Evolutionary conservation across 2,113 vertebrate genomes (phyloP), one percentile per base, ranked within the genome.

Genomic region (Cheirogaleus medius): DNA sequence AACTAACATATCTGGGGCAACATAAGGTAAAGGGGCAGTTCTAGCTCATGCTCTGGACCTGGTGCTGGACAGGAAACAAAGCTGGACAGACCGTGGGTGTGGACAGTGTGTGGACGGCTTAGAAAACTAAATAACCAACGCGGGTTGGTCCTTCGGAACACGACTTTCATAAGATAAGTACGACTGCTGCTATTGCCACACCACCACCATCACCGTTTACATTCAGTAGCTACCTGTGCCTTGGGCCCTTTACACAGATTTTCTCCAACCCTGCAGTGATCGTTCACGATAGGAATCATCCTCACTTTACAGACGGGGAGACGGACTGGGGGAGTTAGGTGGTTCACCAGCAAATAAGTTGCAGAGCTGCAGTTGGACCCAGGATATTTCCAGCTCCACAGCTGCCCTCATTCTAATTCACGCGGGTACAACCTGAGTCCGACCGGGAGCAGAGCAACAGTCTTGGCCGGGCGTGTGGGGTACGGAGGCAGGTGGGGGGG

Each of bases 391-490:
- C 42, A 54, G 15, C 7, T 37, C 8, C 25, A 21, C 2, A 25
- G 27, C 54, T 14, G 18, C 37, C 52, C 64, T 39, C 47, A 3
- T 5, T 14, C 29, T 21, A 5, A n/a, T 18, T 27, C 1, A 23
- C 6, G 0, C 3, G 1, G 14, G 8, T 1, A 27, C 5, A 12
- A 1, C 20, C 37, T 10, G 6, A 1, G 44, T 15, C 58, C 4
- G 21, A 18, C 0, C 0, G 10, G n/a, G 32, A 32, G 44, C 10
- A 1, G 8, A 2, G 0, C 3, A 5, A 3, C 3, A 1, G 4
- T 42, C 11, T 6, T 25, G 4, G 63, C 8, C 0, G 0, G 0
- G 34, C 10, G 29, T 27, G 27, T 21, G 7, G 18, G 17, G 6
- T 8, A 0, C 0, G 7, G 8, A 29, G 14, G 21, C 58, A 0